phyloP scores from a whole-genome alignment of 2,797 vertebrate species.

The Nasua narica region DNA sequence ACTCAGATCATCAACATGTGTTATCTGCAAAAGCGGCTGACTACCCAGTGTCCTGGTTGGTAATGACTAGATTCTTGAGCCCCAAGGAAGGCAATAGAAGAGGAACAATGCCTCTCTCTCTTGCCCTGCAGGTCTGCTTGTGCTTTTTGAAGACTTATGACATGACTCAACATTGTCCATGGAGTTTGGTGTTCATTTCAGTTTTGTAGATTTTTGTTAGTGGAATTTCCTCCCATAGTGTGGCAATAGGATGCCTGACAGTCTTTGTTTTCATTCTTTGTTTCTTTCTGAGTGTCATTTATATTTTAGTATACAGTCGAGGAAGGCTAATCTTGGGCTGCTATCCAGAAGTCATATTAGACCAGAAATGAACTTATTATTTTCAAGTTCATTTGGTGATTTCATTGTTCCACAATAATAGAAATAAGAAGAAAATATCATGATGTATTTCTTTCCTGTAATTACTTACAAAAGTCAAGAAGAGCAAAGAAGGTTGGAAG shows the following conservation, averaged over 20 bases:
- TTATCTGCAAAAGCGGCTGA: neutral
- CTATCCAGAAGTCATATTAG: neutral
- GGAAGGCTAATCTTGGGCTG: neutral
- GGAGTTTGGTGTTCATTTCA: neutral
- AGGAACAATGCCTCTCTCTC: neutral
- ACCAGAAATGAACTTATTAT: neutral
- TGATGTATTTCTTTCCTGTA: neutral
- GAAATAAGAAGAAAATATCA: neutral
- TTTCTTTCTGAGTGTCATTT: neutral
- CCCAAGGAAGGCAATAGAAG: neutral
- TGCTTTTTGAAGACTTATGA: neutral
- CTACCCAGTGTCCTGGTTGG: neutral
- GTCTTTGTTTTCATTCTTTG: neutral
- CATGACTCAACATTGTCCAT: neutral
- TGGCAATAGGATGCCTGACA: neutral
- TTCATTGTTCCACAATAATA: neutral
- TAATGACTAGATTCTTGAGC: neutral
- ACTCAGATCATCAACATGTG: neutral
- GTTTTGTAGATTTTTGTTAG: neutral
- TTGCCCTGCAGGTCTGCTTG: neutral
- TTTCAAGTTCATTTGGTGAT: neutral
- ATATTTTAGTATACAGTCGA: neutral
- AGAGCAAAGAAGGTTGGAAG: neutral
- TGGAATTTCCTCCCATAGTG: neutral
- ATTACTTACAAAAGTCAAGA: neutral